Conservation (phyloP, 2,888 invertebrate species). For the Drosophila leonis region DNA sequence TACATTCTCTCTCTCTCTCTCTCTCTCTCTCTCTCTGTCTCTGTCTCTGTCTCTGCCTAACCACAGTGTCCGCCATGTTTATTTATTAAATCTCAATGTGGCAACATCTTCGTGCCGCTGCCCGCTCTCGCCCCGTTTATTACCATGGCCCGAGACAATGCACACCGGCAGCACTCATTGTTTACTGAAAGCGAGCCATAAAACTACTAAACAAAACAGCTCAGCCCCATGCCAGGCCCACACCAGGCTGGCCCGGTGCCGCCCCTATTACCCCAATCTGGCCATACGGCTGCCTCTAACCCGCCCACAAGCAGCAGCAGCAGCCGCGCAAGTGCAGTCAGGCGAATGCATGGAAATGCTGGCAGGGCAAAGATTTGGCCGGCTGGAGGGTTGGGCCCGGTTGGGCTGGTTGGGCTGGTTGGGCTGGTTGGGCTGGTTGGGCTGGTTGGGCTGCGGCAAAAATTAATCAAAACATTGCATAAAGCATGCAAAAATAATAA, state of each 20-base stretch:
- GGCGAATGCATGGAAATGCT: constrained; percentile 65
- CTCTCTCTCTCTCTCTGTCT: no score
- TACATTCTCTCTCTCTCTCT: neutral
- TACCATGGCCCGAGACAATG: constrained; percentile 68
- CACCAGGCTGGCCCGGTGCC: neutral
- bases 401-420: no score
- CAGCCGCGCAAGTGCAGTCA: constrained; percentile 72
- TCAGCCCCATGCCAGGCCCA: constrained; percentile 41
- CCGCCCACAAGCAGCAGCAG: constrained; percentile 32
- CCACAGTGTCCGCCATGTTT: constrained; percentile 50
- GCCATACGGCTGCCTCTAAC: constrained; percentile 5
- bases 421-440: neutral
- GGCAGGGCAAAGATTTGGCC: neutral
- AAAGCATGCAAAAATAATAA: constrained; percentile 85
- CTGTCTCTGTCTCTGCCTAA: neutral
- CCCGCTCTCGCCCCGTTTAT: constrained; percentile 17
- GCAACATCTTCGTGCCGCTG: constrained; percentile 27
- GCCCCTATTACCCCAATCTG: constrained; percentile 14
- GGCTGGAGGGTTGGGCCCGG: neutral
- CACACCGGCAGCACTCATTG: constrained; percentile 73
- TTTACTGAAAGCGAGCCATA: constrained; percentile 80
- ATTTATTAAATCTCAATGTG: constrained; percentile 69
- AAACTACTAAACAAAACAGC: constrained; percentile 81
- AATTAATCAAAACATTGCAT: constrained; percentile 86
- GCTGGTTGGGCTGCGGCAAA: constrained; percentile 73